Conservation (phyloP, 2,797 vertebrate species). For the Furcifer pardalis region DNA sequence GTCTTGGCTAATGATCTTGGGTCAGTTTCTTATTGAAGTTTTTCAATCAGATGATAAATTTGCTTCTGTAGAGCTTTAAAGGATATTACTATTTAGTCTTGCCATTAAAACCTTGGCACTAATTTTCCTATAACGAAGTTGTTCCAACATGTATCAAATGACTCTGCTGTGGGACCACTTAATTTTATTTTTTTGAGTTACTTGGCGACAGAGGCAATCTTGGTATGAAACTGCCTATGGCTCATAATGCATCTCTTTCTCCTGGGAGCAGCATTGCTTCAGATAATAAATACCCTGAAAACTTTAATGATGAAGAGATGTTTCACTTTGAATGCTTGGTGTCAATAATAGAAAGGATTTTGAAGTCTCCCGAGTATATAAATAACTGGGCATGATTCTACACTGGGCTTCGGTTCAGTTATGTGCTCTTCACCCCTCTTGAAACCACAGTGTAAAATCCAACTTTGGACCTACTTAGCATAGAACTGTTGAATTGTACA, state of each 20-base stretch:
- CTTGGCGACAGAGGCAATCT: background rate
- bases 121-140: background rate
- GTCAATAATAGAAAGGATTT: background rate
- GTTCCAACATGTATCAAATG: conserved; percentile 3
- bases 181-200: background rate
- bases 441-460: background rate
- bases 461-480: no score
- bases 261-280: background rate
- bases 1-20: conserved; percentile 37
- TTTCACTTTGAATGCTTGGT: no score
- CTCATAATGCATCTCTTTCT: background rate
- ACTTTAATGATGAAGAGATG: no score
- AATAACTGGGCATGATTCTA: background rate
- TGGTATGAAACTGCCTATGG: background rate
- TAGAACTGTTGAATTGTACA: no score
- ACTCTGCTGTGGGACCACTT: background rate
- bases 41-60: conserved; percentile 41
- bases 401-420: background rate
- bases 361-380: background rate
- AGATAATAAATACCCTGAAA: background rate
- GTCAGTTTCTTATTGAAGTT: conserved; percentile 11
- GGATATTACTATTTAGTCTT: conserved; percentile 20
- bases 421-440: background rate
- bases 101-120: background rate
- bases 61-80: conserved; percentile 29